A percentile compares a stretch with the other conserved stretches of the same genome.
Conservation (phyloP, 1,140 invertebrate genomes). For the Tetramorium simillimum region DNA sequence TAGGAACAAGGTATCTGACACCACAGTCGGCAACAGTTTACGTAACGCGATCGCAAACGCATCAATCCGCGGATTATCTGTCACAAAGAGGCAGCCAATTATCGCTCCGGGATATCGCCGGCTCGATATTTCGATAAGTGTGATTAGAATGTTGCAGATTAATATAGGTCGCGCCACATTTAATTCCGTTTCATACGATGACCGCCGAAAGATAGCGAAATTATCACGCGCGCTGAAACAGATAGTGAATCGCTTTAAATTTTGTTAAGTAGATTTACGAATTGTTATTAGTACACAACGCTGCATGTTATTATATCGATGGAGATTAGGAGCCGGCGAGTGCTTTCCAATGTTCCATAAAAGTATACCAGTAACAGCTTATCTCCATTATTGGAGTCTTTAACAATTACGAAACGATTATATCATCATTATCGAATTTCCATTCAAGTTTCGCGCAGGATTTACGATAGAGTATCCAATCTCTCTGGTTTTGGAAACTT, state of each 20-base stretch:
- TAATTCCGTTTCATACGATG: constrained; percentile 64
- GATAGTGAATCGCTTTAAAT: constrained; percentile 32
- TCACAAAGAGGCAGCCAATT: constrained; percentile 69
- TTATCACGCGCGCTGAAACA: constrained; percentile 37
- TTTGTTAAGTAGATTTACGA: constrained; percentile 42
- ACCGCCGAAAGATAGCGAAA: constrained; percentile 54
- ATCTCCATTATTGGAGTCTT: not conserved
- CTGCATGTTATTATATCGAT: constrained; percentile 9
- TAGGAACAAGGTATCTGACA: constrained; percentile 32
- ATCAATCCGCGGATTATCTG: constrained; percentile 79
- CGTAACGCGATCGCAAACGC: constrained; percentile 67
- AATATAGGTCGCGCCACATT: constrained; percentile 59
- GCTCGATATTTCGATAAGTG: constrained; percentile 75
- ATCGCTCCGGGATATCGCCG: constrained; percentile 73
- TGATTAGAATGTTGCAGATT: constrained; percentile 73
- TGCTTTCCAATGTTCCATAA: not conserved
- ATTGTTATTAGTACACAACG: constrained; percentile 21
- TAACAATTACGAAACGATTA: constrained; percentile 17
- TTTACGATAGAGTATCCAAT: not conserved
- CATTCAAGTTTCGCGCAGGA: not conserved
- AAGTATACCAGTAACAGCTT: not conserved
- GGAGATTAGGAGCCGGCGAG: not conserved
- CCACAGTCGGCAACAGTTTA: constrained; percentile 64
- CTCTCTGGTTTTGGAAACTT: not conserved
- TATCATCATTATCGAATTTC: not conserved